Evolutionary conservation across 2,888 invertebrate species (phyloP), one percentile per base, ranked within the genome.

Genomic region (Tenthredo mesomela): DNA sequence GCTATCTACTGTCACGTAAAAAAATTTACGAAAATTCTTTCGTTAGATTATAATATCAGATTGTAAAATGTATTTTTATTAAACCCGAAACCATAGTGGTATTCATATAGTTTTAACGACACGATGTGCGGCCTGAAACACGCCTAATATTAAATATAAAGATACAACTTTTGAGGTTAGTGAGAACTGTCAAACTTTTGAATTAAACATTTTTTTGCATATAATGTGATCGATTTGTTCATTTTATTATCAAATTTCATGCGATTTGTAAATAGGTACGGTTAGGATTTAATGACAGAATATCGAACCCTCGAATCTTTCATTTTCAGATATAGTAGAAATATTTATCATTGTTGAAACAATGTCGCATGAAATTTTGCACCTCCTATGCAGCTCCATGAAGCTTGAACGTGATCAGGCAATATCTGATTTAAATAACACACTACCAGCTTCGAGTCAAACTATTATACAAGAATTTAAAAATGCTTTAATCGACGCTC

Each of bases 321-420:
- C 29, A 50, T 75, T 50, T 77, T 77, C 77, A 47, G 77, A 54
- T 54, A 29, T 50, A 77, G 4, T 29, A 12, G 29, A 54, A 54
- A 12, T 12, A 50, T 75, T 75, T 9, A 75, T 75, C 47, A 75
- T 43, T 21, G 15, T 47, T 29, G 4, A 21, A 73, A 54, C 85
- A 70, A 86, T 87, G 84, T 87, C 87, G 78, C 85, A 88, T 67
- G 67, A 82, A 67, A 82, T 82, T 54, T 67, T 88, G 67, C 78
- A 86, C 67, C 84, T 88, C 65, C 80, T 89, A 33, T 89, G 89
- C 67, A 89, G 88, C 83, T 85, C 86, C 10, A 86, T 86, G 85
- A 90, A 89, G 84, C 85, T 90, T 33, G 89, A 89, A 83, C 86
- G 90, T 84, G 90, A 90, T 85, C 86, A 86, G 75, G 90, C 87